Evolutionary conservation across 2,113 vertebrate species (phyloP), one percentile per base, ranked within the genome.

Genomic region (Indicator maculatus): DNA sequence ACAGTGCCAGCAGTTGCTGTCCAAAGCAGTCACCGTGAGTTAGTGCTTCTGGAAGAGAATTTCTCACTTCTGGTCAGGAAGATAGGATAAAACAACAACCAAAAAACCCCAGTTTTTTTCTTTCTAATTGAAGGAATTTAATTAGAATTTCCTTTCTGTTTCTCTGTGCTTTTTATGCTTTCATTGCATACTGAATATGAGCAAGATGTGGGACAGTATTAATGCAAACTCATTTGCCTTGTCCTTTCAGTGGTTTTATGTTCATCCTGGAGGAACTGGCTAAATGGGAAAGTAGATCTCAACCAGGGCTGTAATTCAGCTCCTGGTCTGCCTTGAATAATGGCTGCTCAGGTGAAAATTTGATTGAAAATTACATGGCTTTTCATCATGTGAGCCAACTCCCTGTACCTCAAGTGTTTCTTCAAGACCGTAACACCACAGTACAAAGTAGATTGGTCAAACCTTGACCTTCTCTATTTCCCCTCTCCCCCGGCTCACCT

Each of bases 11-110:
- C 80, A 96, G 36, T 95, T 94, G 72, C 65, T 1, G 2, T 88
- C 92, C 80, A 87, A 84, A 95, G 79, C 84, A 88, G 38, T 78
- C 87, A 86, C 38, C 94, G 81, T 95, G 88, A 88, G 44, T 55
- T 96, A 76, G 83, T 88, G 56, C 87, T 89, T 92, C 84, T 94
- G 72, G 78, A 86, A 82, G 36, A 73, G 89, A 95, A 88, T 93
- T 93, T 63, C 78, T 88, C 3, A 31, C 86, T 91, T 61, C 76
- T 67, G 93, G 82, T 93, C 85, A 19, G 59, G 71, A 82, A 73
- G 45, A 56, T 60, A 30, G 12, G 88, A 45, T n/a, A 91, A 86
- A 91, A 39, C 55, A 93, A 65, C 12, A 83, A 45, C 28, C 21
- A 28, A 23, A 18, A 26, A n/a, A 15, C 21, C 6, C 14, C 12